These are phyloP conservation scores for Lytechinus variegatus DNA, from an alignment of 35 echinoderm and acorn worm genomes.

Conservation along the genomic window DNA sequence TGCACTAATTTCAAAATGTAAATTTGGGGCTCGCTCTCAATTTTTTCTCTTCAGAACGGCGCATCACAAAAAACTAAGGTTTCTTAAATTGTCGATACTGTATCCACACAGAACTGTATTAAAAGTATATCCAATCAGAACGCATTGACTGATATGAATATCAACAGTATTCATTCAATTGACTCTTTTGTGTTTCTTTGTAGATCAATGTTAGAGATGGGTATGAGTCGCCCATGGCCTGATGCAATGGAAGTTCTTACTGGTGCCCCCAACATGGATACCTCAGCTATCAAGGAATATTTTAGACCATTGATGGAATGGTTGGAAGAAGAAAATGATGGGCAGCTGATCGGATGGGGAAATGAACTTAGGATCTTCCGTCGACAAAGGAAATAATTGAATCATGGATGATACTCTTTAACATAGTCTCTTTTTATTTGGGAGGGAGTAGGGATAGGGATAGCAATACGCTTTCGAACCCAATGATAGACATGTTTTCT, in stretches of 20 bases:
- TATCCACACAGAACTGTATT: no score
- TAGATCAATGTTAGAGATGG: conserved; percentile 85
- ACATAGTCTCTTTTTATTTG: no score
- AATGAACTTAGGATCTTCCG: conserved; percentile 21
- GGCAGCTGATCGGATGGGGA: conserved; percentile 63
- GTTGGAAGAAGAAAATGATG: conserved; percentile 67
- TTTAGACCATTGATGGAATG: conserved; percentile 88
- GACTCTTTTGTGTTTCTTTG: background rate
- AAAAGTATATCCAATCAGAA: background rate
- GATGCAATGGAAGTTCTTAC: conserved; percentile 83
- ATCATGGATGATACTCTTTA: no score
- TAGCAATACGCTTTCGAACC: no score
- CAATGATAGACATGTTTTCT: no score
- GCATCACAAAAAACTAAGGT: no score
- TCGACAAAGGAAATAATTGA: background rate
- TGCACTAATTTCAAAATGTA: no score
- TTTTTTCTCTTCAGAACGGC: no score
- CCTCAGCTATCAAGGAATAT: conserved; percentile 77
- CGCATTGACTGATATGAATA: no score
- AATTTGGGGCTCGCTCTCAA: no score
- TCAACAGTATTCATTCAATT: background rate
- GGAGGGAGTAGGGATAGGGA: no score
- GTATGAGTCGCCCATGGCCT: conserved; percentile 83
- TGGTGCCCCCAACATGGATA: conserved; percentile 73
- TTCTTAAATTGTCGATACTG: no score